phyloP scores from a whole-genome alignment of 64 coral and sea anemone genomes.

The Platygyra sinensis region DNA sequence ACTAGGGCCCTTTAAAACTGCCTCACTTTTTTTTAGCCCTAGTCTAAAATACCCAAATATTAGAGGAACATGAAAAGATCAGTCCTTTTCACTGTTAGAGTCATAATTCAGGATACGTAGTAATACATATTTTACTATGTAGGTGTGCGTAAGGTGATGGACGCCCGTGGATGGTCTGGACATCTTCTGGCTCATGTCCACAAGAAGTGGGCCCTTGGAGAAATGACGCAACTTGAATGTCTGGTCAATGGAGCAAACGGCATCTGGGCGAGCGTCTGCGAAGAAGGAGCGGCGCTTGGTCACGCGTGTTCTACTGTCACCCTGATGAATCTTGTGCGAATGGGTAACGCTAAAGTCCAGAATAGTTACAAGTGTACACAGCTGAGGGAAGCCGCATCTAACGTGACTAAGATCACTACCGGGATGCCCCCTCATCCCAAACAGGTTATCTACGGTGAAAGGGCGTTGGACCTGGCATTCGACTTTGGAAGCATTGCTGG shows the following conservation, averaged over 20 bases:
- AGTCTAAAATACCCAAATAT: too few species aligned
- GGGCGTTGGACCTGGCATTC: constrained; percentile 39
- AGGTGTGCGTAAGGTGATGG: constrained; percentile 11
- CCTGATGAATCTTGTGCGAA: constrained; percentile 59
- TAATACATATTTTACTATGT: too few species aligned
- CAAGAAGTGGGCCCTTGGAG: constrained; percentile 57
- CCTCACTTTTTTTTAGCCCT: constrained; percentile 1
- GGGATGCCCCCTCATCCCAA: constrained; percentile 30
- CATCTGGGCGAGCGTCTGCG: constrained; percentile 54
- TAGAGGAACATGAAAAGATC: too few species aligned
- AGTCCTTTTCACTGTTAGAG: too few species aligned
- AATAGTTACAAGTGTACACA: constrained; percentile 38
- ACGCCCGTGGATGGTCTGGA: constrained; percentile 1
- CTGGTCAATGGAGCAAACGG: constrained; percentile 52
- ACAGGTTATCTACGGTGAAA: constrained; percentile 55
- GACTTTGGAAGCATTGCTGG: constrained; percentile 23
- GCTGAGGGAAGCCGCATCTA: constrained; percentile 45
- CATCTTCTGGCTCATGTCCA: constrained; percentile 48
- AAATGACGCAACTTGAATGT: constrained; percentile 43
- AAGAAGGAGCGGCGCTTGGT: constrained; percentile 64
- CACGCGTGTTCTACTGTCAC: constrained; percentile 61
- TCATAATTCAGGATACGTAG: too few species aligned
- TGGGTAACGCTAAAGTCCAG: constrained; percentile 53
- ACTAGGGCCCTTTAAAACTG: too few species aligned
- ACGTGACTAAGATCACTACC: constrained; percentile 66